Conservation (phyloP, 2,888 invertebrate genomes). For the Heterodera filipjevi region DNA sequence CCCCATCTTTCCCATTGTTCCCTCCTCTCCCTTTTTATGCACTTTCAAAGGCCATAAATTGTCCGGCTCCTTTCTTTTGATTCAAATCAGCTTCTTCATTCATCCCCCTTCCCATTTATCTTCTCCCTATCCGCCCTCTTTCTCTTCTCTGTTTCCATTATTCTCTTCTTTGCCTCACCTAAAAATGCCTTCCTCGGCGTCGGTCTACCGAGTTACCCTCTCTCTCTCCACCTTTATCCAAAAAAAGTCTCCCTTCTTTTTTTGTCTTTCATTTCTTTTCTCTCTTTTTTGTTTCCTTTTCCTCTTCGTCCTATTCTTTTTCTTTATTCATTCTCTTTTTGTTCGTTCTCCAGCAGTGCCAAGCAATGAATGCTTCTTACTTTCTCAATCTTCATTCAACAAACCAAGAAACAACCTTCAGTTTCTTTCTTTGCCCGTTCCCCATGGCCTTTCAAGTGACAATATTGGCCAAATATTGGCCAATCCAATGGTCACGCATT, state of each 20-base stretch:
- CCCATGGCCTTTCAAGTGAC: neutral
- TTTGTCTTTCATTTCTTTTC: neutral
- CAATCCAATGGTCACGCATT: conserved; percentile 4
- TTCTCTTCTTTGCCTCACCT: neutral
- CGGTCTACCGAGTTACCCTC: neutral
- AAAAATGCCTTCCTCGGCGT: neutral
- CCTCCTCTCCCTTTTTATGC: neutral
- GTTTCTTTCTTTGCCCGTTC: neutral
- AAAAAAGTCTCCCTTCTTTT: neutral
- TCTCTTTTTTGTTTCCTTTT: no score
- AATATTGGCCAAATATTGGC: neutral
- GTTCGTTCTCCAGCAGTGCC: neutral
- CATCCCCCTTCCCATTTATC: neutral
- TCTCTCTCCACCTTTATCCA: neutral
- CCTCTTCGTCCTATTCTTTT: neutral
- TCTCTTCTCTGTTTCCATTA: neutral
- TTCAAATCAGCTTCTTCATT: conserved; percentile 3
- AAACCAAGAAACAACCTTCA: neutral
- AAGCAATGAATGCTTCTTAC: neutral
- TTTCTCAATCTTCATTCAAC: neutral
- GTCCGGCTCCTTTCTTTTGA: neutral
- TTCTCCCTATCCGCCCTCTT: neutral
- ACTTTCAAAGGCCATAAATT: conserved; percentile 17
- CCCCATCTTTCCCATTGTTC: neutral
- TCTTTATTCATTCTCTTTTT: no score